These are phyloP conservation scores for Laticauda laticaudata DNA, from an alignment of 2,113 vertebrate species.

Conservation along the genomic window DNA sequence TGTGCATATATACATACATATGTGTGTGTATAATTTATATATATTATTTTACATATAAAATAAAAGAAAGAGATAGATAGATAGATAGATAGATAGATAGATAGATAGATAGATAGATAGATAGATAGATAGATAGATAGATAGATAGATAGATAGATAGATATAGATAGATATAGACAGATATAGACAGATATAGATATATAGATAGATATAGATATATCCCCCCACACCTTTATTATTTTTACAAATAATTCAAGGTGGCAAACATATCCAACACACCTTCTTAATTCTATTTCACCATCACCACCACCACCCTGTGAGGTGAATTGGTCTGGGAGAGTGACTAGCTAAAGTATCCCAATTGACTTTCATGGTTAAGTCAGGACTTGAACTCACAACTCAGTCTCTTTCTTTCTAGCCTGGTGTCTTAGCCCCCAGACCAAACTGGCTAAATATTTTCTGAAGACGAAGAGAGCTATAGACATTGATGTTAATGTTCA, in stretches of 20 bases:
- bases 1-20: too few species aligned
- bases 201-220: too few species aligned
- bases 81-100: too few species aligned
- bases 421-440: background rate
- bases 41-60: too few species aligned
- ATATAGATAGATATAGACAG: too few species aligned
- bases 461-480: background rate
- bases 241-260: background rate
- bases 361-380: background rate
- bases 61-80: too few species aligned
- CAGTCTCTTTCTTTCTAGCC: background rate
- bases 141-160: too few species aligned
- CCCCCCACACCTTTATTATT: background rate
- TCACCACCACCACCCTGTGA: background rate
- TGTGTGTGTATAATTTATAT: too few species aligned
- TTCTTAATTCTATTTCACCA: background rate
- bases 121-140: too few species aligned
- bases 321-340: background rate
- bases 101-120: too few species aligned
- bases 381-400: background rate
- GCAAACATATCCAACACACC: background rate
- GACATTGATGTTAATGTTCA: background rate
- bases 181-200: too few species aligned
- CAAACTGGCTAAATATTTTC: background rate
- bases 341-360: background rate